These are phyloP conservation scores for Sebastes taczanowskii DNA, from an alignment of 2,797 vertebrate species.

Conservation along the genomic window DNA sequence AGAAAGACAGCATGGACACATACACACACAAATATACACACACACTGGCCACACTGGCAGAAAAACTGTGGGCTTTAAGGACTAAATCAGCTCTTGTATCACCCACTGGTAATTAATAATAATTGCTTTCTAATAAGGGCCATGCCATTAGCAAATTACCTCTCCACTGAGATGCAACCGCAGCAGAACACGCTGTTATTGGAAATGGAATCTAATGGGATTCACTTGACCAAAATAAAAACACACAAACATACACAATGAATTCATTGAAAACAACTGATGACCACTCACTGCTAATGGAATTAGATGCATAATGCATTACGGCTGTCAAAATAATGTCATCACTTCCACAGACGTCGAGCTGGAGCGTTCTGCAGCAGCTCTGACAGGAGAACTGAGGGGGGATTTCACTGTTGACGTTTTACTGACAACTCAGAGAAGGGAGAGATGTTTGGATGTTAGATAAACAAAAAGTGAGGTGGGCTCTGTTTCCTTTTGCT, in stretches of 20 bases:
- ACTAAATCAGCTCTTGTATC: slow-evolving; percentile 75
- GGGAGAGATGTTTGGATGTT: slow-evolving; percentile 38
- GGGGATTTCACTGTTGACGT: slow-evolving; percentile 11
- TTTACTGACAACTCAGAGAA: slow-evolving; percentile 29
- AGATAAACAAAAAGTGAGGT: slow-evolving; percentile 45
- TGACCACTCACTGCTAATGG: slow-evolving; percentile 59
- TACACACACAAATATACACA: slow-evolving; percentile 26
- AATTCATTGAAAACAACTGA: slow-evolving; percentile 61
- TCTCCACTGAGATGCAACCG: slow-evolving; percentile 65
- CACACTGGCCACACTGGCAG: slow-evolving; percentile 55
- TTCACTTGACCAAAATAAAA: slow-evolving; percentile 68
- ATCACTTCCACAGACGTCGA: slow-evolving; percentile 25
- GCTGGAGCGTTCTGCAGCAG: slow-evolving; percentile 15
- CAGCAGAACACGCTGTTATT: slow-evolving; percentile 66
- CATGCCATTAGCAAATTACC: slow-evolving; percentile 82
- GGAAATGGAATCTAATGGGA: slow-evolving; percentile 71
- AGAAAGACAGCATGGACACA: slow-evolving; percentile 58
- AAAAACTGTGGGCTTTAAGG: slow-evolving; percentile 62
- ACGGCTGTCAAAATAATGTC: slow-evolving; percentile 56
- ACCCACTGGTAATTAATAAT: slow-evolving; percentile 80
- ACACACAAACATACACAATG: neutral
- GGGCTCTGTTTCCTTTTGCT: slow-evolving; percentile 39
- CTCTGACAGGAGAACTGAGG: slow-evolving; percentile 17
- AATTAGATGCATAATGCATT: slow-evolving; percentile 58
- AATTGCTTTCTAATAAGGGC: slow-evolving; percentile 81